Evolutionary conservation across 2,888 invertebrate genomes (phyloP).

Genomic region (Oeneis ivallda): DNA sequence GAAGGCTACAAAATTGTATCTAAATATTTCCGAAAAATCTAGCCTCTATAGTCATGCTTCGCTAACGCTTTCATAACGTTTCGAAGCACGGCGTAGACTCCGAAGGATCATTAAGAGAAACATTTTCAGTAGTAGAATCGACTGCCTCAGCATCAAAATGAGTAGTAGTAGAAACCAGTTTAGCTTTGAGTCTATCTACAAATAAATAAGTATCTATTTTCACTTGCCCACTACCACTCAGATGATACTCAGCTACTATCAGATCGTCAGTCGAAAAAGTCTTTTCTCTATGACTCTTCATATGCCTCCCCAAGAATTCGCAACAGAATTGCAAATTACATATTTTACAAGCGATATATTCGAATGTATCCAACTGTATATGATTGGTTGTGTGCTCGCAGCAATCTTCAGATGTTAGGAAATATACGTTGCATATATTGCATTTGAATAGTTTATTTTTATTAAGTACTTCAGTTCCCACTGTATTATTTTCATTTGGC

Average conservation of each 20-base stretch:
- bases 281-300: conserved; percentile 48
- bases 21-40: no score
- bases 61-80: background rate
- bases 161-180: conserved; percentile 54
- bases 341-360: conserved; percentile 60
- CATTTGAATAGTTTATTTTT: conserved; percentile 47
- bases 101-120: background rate
- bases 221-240: conserved; percentile 8
- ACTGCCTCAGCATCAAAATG: conserved; percentile 39
- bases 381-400: conserved; percentile 51
- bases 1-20: no score
- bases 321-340: conserved; percentile 58
- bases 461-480: background rate
- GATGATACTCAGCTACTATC: conserved; percentile 50
- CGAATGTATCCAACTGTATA: conserved; percentile 46
- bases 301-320: conserved; percentile 49
- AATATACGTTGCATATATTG: conserved; percentile 55
- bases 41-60: background rate
- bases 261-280: conserved; percentile 52
- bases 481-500: background rate
- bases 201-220: conserved; percentile 46
- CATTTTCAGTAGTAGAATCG: conserved; percentile 17
- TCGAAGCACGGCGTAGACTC: background rate
- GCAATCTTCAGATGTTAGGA: conserved; percentile 47
- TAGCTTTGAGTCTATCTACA: conserved; percentile 52